These are phyloP conservation scores for Acrocyrtus sp. DNA, from an alignment of 2,888 invertebrate species.

Conservation along the genomic window DNA sequence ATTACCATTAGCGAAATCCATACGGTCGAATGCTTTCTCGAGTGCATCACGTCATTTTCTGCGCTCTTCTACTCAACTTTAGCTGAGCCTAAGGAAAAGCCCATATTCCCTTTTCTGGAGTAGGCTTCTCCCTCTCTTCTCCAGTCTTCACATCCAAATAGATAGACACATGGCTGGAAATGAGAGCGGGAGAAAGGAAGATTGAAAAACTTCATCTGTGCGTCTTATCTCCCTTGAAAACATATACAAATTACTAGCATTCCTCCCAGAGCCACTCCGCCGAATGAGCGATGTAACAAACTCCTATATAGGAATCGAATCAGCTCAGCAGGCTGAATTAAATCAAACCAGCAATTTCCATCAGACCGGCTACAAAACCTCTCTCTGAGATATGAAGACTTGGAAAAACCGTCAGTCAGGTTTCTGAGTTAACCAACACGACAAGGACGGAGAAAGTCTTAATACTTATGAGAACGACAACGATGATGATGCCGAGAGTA, in stretches of 20 bases:
- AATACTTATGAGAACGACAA: constrained; percentile 29
- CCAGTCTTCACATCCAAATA: neutral
- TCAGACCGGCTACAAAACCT: constrained; percentile 38
- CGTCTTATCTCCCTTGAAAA: constrained; percentile 4
- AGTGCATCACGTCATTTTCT: constrained; percentile 58
- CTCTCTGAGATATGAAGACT: constrained; percentile 22
- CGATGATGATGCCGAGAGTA: too few species aligned
- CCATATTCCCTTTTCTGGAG: neutral
- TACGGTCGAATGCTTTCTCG: constrained; percentile 60
- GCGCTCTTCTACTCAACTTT: constrained; percentile 27
- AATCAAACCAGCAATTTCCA: constrained; percentile 53
- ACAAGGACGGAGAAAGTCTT: constrained; percentile 48
- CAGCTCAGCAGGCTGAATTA: constrained; percentile 55
- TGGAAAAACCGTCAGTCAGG: constrained; percentile 40
- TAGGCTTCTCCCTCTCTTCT: neutral
- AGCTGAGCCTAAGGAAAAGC: neutral
- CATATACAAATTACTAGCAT: neutral
- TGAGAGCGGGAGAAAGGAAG: too few species aligned
- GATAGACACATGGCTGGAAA: neutral
- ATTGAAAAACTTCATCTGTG: constrained; percentile 27
- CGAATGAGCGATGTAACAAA: neutral
- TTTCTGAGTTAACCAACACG: constrained; percentile 48
- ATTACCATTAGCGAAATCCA: constrained; percentile 57
- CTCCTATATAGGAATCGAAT: constrained; percentile 42
- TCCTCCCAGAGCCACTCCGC: too few species aligned